A percentile compares a stretch with the other conserved stretches of the same genome.
These are phyloP conservation scores for Nyctibius bracteatus DNA, from an alignment of 2,113 vertebrate genomes.

Conservation along the genomic window DNA sequence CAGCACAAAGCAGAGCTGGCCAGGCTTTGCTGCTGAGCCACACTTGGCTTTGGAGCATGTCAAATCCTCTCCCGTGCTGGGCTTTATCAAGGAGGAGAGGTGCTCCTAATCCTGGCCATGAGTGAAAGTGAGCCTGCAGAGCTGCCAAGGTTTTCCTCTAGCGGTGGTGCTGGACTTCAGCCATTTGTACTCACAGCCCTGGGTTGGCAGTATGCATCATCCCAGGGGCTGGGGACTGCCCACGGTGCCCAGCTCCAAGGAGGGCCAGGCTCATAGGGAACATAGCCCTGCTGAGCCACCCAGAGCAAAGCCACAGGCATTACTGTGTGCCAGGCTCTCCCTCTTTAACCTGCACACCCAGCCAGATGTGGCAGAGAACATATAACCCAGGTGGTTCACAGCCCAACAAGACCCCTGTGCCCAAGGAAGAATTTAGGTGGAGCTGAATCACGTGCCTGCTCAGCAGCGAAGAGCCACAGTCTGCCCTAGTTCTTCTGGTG, in stretches of 20 bases:
- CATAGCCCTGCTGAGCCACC: neutral
- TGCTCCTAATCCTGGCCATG: neutral
- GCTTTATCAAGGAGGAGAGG: constrained; percentile 29
- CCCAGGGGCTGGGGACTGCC: neutral
- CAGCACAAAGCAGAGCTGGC: neutral
- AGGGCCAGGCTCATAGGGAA: neutral
- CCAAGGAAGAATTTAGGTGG: neutral
- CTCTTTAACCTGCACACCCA: neutral
- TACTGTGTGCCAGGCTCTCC: neutral
- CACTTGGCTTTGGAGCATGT: neutral
- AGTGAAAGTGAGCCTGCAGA: constrained; percentile 15
- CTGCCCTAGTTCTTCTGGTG: neutral
- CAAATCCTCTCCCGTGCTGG: neutral
- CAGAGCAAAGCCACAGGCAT: neutral
- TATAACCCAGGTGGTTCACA: neutral
- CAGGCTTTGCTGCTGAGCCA: neutral
- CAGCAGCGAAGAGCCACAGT: neutral
- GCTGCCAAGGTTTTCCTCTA: neutral
- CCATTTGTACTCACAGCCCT: accelerated
- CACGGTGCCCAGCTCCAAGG: neutral
- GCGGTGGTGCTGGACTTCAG: neutral
- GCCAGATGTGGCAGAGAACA: neutral
- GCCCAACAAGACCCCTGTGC: neutral
- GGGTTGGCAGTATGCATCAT: accelerated
- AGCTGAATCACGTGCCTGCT: neutral